Evolutionary conservation across 2,797 vertebrate genomes (phyloP).

Genomic region (Cryptoprocta ferox): DNA sequence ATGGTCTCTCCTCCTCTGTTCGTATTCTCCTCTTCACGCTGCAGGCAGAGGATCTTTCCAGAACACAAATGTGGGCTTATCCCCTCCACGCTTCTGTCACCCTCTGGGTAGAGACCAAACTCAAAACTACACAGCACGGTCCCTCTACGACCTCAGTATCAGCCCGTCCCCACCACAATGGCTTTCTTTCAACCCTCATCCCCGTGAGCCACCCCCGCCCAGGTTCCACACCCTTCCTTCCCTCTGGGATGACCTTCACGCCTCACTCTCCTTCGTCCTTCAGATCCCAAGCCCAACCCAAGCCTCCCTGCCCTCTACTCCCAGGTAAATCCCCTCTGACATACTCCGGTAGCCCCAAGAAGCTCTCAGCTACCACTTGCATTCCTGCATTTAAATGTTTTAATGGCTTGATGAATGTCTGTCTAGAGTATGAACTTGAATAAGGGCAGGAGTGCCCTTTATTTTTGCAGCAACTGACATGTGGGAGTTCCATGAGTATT

Average conservation of each 20-base stretch:
- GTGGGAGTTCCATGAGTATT: background rate
- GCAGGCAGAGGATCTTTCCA: background rate
- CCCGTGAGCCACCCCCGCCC: background rate
- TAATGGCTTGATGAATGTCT: background rate
- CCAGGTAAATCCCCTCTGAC: background rate
- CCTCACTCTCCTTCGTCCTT: background rate
- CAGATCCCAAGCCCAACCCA: background rate
- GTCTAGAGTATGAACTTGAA: background rate
- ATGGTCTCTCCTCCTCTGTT: background rate
- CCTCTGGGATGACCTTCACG: background rate
- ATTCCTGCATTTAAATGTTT: background rate
- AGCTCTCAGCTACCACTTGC: no score
- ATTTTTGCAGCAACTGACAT: accelerated
- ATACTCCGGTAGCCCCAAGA: accelerated
- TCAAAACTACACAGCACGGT: background rate
- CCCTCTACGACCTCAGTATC: background rate
- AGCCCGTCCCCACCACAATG: background rate
- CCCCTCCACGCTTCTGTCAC: background rate
- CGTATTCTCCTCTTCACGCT: background rate
- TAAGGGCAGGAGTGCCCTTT: no score
- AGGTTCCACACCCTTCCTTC: background rate
- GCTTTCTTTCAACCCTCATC: background rate
- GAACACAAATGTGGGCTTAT: background rate
- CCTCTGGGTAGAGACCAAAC: background rate
- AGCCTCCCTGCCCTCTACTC: no score